Conservation (phyloP, 2,888 invertebrate species). For the Nephrotoma flavescens region DNA sequence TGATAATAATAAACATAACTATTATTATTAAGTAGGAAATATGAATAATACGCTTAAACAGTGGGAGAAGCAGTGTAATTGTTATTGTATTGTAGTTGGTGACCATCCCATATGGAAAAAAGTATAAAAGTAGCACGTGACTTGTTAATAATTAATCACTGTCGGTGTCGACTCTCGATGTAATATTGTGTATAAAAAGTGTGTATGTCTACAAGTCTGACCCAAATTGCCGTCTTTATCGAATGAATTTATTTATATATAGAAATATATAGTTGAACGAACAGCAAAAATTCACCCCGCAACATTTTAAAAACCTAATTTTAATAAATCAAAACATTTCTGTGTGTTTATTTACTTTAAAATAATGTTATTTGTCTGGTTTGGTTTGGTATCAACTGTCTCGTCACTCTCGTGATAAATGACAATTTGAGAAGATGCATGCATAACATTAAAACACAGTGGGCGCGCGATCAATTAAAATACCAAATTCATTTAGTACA, state of each 20-base stretch:
- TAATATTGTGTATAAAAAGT: not conserved
- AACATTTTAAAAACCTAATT: not conserved
- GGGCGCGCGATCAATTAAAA: not conserved
- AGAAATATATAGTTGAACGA: not conserved
- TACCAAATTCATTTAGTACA: not conserved
- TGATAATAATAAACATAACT: not conserved
- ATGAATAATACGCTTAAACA: not conserved
- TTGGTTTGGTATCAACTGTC: not conserved
- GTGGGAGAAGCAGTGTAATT: not conserved
- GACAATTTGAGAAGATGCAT: not conserved
- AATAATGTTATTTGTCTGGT: not conserved
- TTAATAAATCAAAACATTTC: not conserved
- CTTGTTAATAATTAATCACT: not conserved
- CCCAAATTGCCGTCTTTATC: not conserved
- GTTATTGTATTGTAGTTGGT: not conserved
- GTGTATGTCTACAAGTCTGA: not conserved
- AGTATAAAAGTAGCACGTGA: not conserved
- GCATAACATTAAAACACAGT: not conserved
- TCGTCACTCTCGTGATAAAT: not conserved
- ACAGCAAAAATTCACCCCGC: not conserved
- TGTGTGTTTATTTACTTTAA: not conserved
- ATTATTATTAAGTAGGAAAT: not conserved
- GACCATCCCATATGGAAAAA: not conserved
- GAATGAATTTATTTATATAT: not conserved
- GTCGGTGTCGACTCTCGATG: not conserved